Percentiles rank a stretch among this genome's conserved stretches.
phyloP scores from a whole-genome alignment of 2,888 invertebrate species.

The Sylvicola cinctus region DNA sequence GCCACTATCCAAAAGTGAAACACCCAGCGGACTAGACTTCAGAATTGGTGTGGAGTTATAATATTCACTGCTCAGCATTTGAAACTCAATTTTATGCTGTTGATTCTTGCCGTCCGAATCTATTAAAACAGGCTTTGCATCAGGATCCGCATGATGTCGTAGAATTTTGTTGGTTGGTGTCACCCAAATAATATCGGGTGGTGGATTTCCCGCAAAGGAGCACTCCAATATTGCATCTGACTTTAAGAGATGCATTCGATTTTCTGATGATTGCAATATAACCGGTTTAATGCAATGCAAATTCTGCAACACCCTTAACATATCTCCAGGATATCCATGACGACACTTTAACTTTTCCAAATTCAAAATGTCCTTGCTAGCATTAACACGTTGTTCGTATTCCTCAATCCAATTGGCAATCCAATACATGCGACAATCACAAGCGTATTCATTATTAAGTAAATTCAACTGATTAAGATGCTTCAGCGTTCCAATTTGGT shows the following conservation, averaged over 20 bases:
- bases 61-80: slow-evolving; percentile 11
- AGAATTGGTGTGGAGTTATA: background rate
- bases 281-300: slow-evolving; percentile 48
- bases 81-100: slow-evolving; percentile 16
- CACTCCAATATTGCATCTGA: slow-evolving; percentile 55
- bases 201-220: slow-evolving; percentile 52
- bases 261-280: slow-evolving; percentile 36
- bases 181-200: slow-evolving; percentile 68
- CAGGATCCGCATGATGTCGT: slow-evolving; percentile 59
- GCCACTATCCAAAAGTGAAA: slow-evolving; percentile 53
- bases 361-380: slow-evolving; percentile 1
- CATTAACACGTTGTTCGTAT: slow-evolving; percentile 27
- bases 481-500: slow-evolving; percentile 41
- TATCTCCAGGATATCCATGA: slow-evolving; percentile 43
- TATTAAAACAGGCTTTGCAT: slow-evolving; percentile 18
- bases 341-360: slow-evolving; percentile 38
- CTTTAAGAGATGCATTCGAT: slow-evolving; percentile 39
- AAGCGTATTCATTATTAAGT: slow-evolving; percentile 59
- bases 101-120: slow-evolving; percentile 16
- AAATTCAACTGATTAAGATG: slow-evolving; percentile 42
- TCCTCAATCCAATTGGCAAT: slow-evolving; percentile 39
- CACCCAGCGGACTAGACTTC: slow-evolving; percentile 19
- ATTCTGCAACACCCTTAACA: slow-evolving; percentile 44
- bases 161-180: slow-evolving; percentile 51
- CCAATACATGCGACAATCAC: slow-evolving; percentile 75